Base-by-base conservation (phyloP, 1,140 invertebrate genomes). In the Augochlora pura region DNA sequence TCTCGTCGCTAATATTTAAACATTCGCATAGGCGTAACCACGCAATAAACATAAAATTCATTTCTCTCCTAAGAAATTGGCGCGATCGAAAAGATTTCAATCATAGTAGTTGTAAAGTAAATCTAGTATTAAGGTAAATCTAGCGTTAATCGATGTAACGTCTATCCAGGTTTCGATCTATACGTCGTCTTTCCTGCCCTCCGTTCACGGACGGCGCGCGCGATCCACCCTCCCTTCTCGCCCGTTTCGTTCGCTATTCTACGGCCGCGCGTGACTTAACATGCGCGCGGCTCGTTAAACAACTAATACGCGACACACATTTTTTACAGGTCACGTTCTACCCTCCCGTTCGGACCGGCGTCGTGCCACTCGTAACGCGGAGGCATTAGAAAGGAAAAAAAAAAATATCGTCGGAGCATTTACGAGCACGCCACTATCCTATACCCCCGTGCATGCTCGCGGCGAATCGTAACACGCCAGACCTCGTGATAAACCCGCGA, bases 381-480 rank as follows among this genome's bases (percentile, higher is more conserved):
- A n/a, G 49, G 18, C 64, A 65, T 76, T 68, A 80, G 57, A 77
- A 49, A 52, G 16, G 21, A 21, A 52, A 88, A 77, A 49, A 52
- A 14, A 52, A 21, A 52, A 88, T 87, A 90, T 89, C 84, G 82
- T 88, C 85, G 86, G 81, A 74, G 83, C 81, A 87, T 86, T 91
- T 91, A 89, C 86, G 80, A 86, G 75, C 84, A 86, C 82, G 83
- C 76, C 66, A 62, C 71, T 86, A 54, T 67, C 54, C 38, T 64
- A 42, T 38, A 6, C 54, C 38, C 42, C 25, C 18, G 12, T 18
- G n/a, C 57, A 18, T 18, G n/a, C 57, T 27, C 39, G 21, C 49
- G 46, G 18, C 32, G 8, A 32, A 16, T 52, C 27, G 14, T 9
- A 54, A 38, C 46, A 27, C 72, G 49, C 52, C 46, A 38, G 25